Percentiles rank a stretch among this genome's conserved stretches.
Evolutionary conservation across 2,113 vertebrate genomes (phyloP).

Genomic region (Phalacrocorax aristotelis): DNA sequence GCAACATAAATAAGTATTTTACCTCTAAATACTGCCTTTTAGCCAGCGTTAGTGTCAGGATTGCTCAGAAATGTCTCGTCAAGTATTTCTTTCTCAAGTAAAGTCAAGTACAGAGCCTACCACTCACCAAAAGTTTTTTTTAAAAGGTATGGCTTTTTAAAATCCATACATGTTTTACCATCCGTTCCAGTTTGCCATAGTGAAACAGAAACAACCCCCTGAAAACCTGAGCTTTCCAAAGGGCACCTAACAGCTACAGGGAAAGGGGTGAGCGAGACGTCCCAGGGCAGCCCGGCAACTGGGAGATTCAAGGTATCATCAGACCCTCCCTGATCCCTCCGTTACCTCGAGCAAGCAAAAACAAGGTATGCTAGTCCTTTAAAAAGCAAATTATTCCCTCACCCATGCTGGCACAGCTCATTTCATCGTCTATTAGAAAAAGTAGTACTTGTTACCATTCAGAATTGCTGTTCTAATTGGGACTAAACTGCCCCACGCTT

Average conservation of each 20-base stretch:
- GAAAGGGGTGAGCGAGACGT: background rate
- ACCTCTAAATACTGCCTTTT: background rate
- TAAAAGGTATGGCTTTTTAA: background rate
- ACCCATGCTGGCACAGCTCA: background rate
- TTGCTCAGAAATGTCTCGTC: background rate
- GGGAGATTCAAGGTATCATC: background rate
- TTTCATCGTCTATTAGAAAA: background rate
- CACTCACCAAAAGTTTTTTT: background rate
- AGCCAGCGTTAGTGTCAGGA: background rate
- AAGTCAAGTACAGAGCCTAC: background rate
- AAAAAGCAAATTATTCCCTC: background rate
- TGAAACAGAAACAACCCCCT: background rate
- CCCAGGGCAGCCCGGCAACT: background rate
- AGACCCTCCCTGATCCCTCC: background rate
- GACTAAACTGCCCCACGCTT: background rate
- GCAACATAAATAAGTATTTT: background rate
- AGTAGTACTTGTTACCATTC: background rate
- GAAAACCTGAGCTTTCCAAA: background rate
- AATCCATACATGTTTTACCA: background rate
- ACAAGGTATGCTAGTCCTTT: background rate
- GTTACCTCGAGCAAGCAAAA: background rate
- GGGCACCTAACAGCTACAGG: background rate
- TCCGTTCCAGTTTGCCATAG: background rate
- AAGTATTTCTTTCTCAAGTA: background rate
- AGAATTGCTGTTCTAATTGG: constrained; percentile 14